Conservation (phyloP, 1,140 invertebrate species). For the Heliothis subflexa region DNA sequence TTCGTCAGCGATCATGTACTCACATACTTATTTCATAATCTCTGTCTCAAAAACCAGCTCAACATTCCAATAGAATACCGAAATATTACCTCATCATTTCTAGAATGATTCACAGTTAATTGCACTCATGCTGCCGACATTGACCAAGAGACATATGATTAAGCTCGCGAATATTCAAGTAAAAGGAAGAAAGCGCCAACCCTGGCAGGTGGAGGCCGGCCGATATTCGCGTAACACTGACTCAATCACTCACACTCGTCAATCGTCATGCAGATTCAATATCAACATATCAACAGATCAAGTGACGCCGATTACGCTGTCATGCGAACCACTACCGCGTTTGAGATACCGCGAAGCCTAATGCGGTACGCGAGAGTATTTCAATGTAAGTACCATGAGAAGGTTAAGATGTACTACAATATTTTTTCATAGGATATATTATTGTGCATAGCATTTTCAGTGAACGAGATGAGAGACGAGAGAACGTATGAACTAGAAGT, state of each 20-base stretch:
- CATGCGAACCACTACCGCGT: background rate
- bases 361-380: no score
- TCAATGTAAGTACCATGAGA: no score
- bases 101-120: background rate
- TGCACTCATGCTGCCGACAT: background rate
- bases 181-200: conserved; percentile 2
- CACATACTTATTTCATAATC: no score
- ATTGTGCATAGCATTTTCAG: no score
- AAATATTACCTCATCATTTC: no score
- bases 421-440: no score
- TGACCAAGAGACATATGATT: background rate
- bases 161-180: conserved; percentile 12
- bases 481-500: no score
- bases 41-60: no score
- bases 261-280: conserved; percentile 31
- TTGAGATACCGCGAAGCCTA: background rate
- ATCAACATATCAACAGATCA: conserved; percentile 17
- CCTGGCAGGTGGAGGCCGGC: conserved; percentile 47
- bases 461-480: no score
- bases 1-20: no score
- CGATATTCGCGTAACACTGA: conserved; percentile 41
- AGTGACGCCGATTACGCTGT: background rate
- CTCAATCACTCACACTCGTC: conserved; percentile 47
- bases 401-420: no score
- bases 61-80: no score